These are phyloP conservation scores for Saxicola maurus DNA, from an alignment of 2,797 vertebrate genomes.

Conservation along the genomic window DNA sequence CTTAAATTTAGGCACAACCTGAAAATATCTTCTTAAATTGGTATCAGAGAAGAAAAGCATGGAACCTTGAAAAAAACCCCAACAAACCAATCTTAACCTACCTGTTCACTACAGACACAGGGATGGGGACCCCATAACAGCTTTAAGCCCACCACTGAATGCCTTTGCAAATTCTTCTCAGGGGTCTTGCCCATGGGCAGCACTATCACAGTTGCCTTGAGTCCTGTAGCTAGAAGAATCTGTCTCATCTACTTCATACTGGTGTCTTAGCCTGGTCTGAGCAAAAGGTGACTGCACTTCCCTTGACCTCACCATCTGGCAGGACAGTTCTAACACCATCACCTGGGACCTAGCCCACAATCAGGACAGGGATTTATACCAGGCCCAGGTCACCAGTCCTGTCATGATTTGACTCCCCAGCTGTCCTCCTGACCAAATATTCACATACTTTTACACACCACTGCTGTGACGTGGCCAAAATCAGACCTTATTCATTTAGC, in stretches of 20 bases:
- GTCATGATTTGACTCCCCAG: neutral
- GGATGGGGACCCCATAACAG: neutral
- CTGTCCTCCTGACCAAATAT: neutral
- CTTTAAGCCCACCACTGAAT: neutral
- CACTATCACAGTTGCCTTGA: neutral
- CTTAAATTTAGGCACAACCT: constrained; percentile 38
- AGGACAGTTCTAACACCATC: neutral
- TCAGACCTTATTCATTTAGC: neutral
- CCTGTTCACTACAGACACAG: fast-evolving
- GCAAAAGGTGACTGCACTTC: neutral
- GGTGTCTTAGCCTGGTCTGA: neutral
- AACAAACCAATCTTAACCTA: neutral
- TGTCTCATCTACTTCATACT: neutral
- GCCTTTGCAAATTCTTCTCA: neutral
- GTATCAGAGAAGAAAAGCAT: neutral
- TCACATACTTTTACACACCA: neutral
- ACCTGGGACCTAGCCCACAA: neutral
- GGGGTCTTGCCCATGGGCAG: neutral
- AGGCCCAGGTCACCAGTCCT: neutral
- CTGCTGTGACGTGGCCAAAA: neutral
- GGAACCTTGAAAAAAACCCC: neutral
- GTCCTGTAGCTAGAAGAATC: neutral
- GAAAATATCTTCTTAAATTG: constrained; percentile 36
- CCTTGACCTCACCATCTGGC: neutral
- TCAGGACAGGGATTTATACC: neutral